Evolutionary conservation across 2,113 vertebrate genomes (phyloP).

Genomic region (Daphoenositta chrysoptera): DNA sequence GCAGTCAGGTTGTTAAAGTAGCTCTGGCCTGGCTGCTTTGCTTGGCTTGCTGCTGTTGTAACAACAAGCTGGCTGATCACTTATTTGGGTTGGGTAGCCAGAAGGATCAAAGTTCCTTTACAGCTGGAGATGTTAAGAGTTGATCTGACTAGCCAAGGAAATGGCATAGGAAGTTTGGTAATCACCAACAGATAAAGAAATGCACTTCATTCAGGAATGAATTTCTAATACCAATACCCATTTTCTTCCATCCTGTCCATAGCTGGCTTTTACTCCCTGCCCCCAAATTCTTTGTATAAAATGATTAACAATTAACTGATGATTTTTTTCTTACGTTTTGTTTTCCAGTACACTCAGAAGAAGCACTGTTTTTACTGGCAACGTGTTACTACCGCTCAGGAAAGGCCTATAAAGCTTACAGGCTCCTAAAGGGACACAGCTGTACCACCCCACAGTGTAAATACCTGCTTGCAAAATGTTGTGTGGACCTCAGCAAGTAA

Average conservation of each 20-base stretch:
- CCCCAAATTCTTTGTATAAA: background rate
- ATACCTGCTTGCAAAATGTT: conserved; percentile 96
- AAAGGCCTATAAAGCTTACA: conserved; percentile 95
- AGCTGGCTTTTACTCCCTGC: background rate
- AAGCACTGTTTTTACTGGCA: conserved; percentile 91
- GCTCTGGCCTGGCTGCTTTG: background rate
- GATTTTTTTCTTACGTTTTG: background rate
- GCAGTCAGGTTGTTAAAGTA: background rate
- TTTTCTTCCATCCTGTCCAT: background rate
- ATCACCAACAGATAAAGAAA: background rate
- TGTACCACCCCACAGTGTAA: conserved; percentile 93
- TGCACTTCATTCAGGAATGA: background rate
- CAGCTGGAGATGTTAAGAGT: background rate
- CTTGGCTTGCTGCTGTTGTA: background rate
- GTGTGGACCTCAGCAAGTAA: conserved; percentile 97
- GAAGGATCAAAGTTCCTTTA: background rate
- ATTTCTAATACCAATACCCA: background rate
- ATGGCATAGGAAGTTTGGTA: background rate
- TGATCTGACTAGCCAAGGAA: background rate
- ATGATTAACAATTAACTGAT: background rate
- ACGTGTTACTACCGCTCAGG: conserved; percentile 98
- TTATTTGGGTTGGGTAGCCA: background rate
- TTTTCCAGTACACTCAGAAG: conserved; percentile 85
- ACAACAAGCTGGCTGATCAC: background rate
- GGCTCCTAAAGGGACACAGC: conserved; percentile 94